Evolutionary conservation across 2,113 vertebrate genomes (phyloP), one percentile per base, ranked within the genome.

Genomic region (Salvelinus namaycush): DNA sequence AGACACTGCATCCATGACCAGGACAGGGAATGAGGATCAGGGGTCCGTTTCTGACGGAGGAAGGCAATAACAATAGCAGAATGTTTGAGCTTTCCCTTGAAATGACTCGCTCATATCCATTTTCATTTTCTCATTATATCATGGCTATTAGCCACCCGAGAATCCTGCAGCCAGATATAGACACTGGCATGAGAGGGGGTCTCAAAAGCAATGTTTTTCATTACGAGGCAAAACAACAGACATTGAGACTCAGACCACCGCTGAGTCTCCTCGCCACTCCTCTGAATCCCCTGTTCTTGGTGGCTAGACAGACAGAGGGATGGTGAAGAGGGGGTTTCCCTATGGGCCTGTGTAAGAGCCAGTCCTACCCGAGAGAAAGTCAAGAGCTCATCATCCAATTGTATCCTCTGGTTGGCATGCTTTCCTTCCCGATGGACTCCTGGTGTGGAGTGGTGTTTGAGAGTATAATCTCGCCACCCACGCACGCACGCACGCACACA

Each of bases 51-150:
- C 54, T 72, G 31, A 70, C 51, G 62, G 75, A 76, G 54, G 75
- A 76, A 18, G 76, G 75, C 74, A 78, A 80, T 77, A 73, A 65
- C 73, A 54, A 66, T 48, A 48, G 80, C 9, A 72, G 68, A 68
- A 70, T 76, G 60, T n/a, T 76, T 49, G 34, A 26, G 57, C 59
- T 70, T 66, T 77, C 67, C 70, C 78, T 57, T 73, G 76, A 74
- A 82, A 74, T 48, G 57, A 64, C 39, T 44, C 9, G 0, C 80
- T 70, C 70, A 71, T 78, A 59, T 54, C 51, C 62, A 51, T 68
- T 83, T 83, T 83, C 39, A 81, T 85, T 80, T 81, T 67, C 67
- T 73, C 70, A n/a, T 69, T 65, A 68, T 67, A 67, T 34, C 26
- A 44, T 20, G 12, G 65, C 65, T 67, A 26, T 7, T 5, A 29